Evolutionary conservation across 2,888 invertebrate genomes (phyloP).

Genomic region (Dynastes hyllus): DNA sequence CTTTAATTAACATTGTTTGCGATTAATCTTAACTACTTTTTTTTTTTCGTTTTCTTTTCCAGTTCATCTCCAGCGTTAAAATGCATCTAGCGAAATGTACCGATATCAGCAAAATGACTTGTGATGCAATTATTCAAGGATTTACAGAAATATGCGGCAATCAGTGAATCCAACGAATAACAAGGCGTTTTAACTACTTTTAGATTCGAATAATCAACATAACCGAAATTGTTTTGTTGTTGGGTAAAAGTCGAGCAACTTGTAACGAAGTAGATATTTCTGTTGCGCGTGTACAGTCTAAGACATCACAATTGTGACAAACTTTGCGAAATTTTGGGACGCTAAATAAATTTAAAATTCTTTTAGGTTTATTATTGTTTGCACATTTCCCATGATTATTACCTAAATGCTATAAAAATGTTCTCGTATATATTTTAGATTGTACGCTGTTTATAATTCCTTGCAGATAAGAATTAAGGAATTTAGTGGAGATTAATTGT

Average conservation of each 20-base stretch:
- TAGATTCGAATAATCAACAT: not conserved
- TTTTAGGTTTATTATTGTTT: not conserved
- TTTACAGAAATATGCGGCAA: constrained; percentile 57
- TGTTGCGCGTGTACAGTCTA: no score
- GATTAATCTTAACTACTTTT: not conserved
- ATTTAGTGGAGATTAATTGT: no score
- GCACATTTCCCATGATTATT: not conserved
- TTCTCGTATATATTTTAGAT: no score
- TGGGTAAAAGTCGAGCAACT: no score
- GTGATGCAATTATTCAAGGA: constrained; percentile 65
- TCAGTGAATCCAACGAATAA: not conserved
- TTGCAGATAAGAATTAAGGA: no score
- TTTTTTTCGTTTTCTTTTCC: constrained; percentile 50
- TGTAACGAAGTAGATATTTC: no score
- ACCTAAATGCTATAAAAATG: no score
- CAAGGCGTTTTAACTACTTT: not conserved
- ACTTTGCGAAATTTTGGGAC: no score
- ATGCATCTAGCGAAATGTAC: constrained; percentile 72
- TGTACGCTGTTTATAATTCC: no score
- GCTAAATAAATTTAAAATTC: not conserved
- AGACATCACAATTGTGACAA: no score
- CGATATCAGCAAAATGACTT: constrained; percentile 64
- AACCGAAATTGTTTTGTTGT: no score
- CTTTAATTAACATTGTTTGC: no score
- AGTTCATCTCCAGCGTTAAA: constrained; percentile 75